Base-by-base conservation (phyloP, 2,888 invertebrate genomes). In the Capitulum mitella region DNA sequence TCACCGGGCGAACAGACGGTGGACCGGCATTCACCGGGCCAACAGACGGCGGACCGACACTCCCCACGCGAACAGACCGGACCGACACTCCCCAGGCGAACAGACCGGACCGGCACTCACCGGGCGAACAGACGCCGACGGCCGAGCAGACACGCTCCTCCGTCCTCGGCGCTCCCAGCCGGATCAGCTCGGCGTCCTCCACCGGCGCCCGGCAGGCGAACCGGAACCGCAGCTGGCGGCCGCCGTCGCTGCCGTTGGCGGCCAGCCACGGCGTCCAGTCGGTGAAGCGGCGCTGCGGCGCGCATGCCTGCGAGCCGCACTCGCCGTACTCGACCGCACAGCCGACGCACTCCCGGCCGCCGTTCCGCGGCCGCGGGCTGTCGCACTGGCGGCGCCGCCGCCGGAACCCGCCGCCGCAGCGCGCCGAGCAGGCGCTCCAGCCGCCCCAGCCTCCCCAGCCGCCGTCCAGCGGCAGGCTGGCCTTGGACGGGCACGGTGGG, bases 191-290 rank as follows among this genome's bases (percentile, higher is more conserved):
- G 19, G 70, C 26, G 37, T 93, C 92, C 3, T 91, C 88, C 0
- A 92, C 92, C 46, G 91, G 92, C 0, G 93, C 93, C 79, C 90
- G 90, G 84, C 96, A 96, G 29, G 90, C 88, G 84, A 93, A 94
- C 79, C 92, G 90, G 84, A 90, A 92, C 80, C 95, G 88, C 81
- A 91, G 91, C 85, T 94, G 93, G 3, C 22, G 37, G 6, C 40
- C 5, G 10, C 26, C 26, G 70, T 26, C 70, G 10, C 26, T 26
- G 29, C 83, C 83, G 82, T 89, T 89, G 1, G 86, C 84, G 61
- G 86, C 84, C 46, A 88, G 83, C 94, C 93, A 94, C 0, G 91
- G 91, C 0, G 93, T 92, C 92, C 93, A 93, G 1, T 90, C 88
- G 0, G 92, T 91, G 0, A 91, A 88, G 83, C 91, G 91, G 82